These are phyloP conservation scores for Acleris laterana DNA, from an alignment of 2,888 invertebrate species.

Conservation along the genomic window DNA sequence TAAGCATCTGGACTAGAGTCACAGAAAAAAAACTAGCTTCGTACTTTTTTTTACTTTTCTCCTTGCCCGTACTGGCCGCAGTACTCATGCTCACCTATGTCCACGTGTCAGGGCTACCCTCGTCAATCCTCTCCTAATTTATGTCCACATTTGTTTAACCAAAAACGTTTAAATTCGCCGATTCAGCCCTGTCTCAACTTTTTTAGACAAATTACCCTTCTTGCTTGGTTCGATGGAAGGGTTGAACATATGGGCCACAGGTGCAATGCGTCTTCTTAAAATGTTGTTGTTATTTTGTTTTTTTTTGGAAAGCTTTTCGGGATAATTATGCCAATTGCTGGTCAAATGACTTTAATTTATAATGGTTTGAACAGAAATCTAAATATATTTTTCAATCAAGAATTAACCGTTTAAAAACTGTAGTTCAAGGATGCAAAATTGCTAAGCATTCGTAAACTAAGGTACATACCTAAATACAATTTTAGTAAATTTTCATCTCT, in stretches of 20 bases:
- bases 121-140: conserved; percentile 78
- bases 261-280: conserved; percentile 12
- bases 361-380: no score
- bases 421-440: no score
- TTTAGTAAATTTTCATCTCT: no score
- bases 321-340: background rate
- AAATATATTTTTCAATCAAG: no score
- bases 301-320: no score
- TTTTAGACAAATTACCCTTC: conserved; percentile 61
- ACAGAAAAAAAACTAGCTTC: no score
- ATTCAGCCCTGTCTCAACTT: conserved; percentile 73
- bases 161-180: conserved; percentile 72
- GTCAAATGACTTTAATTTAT: no score
- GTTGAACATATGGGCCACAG: conserved; percentile 19
- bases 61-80: conserved; percentile 35
- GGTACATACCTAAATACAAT: no score
- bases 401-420: no score
- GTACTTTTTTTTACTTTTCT: conserved; percentile 7
- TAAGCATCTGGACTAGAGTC: no score
- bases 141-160: conserved; percentile 77
- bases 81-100: conserved; percentile 45
- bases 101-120: conserved; percentile 66
- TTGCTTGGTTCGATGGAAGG: conserved; percentile 44
- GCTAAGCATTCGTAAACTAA: no score
- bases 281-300: conserved; percentile 3